A percentile compares a stretch with the other conserved stretches of the same genome.
phyloP scores from a whole-genome alignment of 1,140 invertebrate genomes.

The Drosophila melanica region DNA sequence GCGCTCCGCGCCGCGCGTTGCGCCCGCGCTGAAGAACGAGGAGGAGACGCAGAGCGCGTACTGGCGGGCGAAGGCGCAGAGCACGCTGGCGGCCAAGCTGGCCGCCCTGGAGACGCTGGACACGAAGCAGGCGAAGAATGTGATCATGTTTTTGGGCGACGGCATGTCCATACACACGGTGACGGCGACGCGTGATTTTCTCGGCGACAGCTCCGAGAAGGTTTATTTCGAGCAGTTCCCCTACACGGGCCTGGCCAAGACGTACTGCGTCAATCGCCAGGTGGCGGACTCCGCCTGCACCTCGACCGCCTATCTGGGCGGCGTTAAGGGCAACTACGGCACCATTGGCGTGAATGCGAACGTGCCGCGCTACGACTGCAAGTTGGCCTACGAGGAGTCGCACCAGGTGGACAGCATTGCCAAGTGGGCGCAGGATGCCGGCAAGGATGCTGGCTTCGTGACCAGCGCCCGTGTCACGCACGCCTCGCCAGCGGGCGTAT shows the following conservation, averaged over 20 bases:
- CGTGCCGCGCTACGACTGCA: conserved; percentile 86
- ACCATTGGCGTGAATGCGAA: conserved; percentile 89
- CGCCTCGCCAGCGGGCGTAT: conserved; percentile 91
- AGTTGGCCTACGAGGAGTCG: conserved; percentile 59
- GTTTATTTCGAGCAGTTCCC: conserved; percentile 91
- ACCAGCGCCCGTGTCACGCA: conserved; percentile 92
- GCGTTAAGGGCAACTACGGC: conserved; percentile 91
- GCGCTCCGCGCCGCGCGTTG: conserved; percentile 8
- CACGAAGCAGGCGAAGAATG: conserved; percentile 87
- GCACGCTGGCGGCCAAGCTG: conserved; percentile 61
- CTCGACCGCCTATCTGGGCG: conserved; percentile 91
- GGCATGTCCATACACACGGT: conserved; percentile 92
- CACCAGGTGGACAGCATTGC: conserved; percentile 86
- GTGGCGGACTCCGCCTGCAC: conserved; percentile 92
- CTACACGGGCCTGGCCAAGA: conserved; percentile 89
- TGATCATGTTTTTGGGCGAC: conserved; percentile 91
- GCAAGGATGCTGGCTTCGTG: conserved; percentile 90
- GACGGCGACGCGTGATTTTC: conserved; percentile 87
- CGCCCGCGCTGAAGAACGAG: conserved; percentile 42
- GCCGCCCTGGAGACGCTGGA: conserved; percentile 69
- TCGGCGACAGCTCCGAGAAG: conserved; percentile 88
- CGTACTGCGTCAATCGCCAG: conserved; percentile 91
- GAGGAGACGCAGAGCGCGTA: conserved; percentile 63
- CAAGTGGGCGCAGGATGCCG: conserved; percentile 89
- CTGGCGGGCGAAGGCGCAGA: conserved; percentile 76